Evolutionary conservation across 2,113 vertebrate genomes (phyloP), one percentile per base, ranked within the genome.

Genomic region (Odontophorus gujanensis): DNA sequence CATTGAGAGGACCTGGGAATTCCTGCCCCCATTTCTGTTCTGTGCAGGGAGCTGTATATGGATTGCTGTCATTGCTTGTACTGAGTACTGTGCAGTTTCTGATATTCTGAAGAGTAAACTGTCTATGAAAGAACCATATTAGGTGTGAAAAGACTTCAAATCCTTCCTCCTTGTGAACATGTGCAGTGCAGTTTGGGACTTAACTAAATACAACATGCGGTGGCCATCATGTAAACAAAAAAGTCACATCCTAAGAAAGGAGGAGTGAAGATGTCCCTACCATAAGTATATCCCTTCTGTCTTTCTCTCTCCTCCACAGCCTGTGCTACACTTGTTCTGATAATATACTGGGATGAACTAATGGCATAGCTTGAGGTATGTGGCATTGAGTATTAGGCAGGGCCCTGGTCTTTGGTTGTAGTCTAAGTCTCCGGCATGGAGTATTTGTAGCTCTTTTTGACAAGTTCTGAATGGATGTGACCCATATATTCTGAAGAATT

Each of bases 1-100:
- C 51, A 38, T 13, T 76, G 53, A 47, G 17, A 40, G 14, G 9
- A 61, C 8, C 22, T 90, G 58, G 19, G 21, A 73, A 61, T 80
- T 87, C 25, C 43, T 59, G 5, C 1, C 13, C 7, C 2, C 5
- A 2, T 0, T 82, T 68, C 34, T 86, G 61, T 2, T 5, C 14
- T 67, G 26, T 18, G 32, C 53, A 51, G 36, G 34, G 40, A 81
- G 16, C 30, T n/a, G 22, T 19, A 18, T 63, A 11, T 11, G 72
- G 40, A 4, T 40, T 77, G 82, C 69, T 80, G 50, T 69, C 12
- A 9, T 58, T 83, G 18, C 16, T 26, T 74, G 13, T 67, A 5
- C 12, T 32, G 21, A 45, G 6, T 53, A 21, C 16, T 10, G 19
- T 13, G 7, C 25, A 36, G 74, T 38, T 75, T 11, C 30, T n/a